Evolutionary conservation across 2,888 invertebrate species (phyloP).

Genomic region (Lomographa bimaculata): DNA sequence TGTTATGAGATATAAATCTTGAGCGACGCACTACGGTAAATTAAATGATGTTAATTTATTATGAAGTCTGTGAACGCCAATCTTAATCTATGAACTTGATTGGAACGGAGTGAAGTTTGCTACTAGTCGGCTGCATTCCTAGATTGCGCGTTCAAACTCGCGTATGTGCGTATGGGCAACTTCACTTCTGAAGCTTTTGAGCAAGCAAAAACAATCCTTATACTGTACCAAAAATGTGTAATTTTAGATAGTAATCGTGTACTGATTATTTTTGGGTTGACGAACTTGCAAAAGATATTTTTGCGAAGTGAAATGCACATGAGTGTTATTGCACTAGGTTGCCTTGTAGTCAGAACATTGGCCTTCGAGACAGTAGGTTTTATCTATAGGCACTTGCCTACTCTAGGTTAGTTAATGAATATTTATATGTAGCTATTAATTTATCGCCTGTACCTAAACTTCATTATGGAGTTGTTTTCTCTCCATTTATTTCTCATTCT

Average conservation of each 20-base stretch:
- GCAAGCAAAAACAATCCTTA: slow-evolving; percentile 45
- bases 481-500: no score
- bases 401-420: slow-evolving; percentile 4
- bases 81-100: slow-evolving; percentile 83
- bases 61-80: slow-evolving; percentile 64
- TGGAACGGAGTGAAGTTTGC: slow-evolving; percentile 63
- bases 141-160: slow-evolving; percentile 62
- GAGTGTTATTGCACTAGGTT: slow-evolving; percentile 47
- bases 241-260: slow-evolving; percentile 46
- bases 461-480: no score
- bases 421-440: no score
- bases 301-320: slow-evolving; percentile 50
- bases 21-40: slow-evolving; percentile 19
- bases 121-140: slow-evolving; percentile 65
- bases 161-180: slow-evolving; percentile 54
- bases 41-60: slow-evolving; percentile 37
- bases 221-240: slow-evolving; percentile 30
- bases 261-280: slow-evolving; percentile 58
- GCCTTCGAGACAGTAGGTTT: slow-evolving; percentile 48
- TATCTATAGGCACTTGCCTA: slow-evolving; percentile 5
- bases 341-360: slow-evolving; percentile 49
- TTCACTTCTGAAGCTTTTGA: slow-evolving; percentile 34
- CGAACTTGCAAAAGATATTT: slow-evolving; percentile 63
- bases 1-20: slow-evolving; percentile 24
- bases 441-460: no score